Evolutionary conservation across 2,797 vertebrate genomes (phyloP), one percentile per base, ranked within the genome.

Genomic region (Phaenicophaeus curvirostris): DNA sequence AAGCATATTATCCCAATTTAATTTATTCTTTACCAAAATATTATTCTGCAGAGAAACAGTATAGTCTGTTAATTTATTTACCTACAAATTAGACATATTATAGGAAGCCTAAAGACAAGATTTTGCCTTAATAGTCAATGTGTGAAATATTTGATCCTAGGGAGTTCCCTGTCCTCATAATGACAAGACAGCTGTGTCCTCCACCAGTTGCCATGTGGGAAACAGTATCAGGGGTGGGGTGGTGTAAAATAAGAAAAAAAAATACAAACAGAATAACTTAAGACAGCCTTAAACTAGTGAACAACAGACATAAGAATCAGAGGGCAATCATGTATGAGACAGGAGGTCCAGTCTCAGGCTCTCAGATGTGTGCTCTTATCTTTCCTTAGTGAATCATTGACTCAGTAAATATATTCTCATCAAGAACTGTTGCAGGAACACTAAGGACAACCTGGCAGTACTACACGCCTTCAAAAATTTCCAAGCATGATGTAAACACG

Each of bases 121-220:
- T 20, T 55, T 65, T 68, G 39, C 48, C 37, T 58, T 42, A 69
- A 39, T 18, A 46, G 81, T 50, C 59, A 15, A 12, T 31, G 62
- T 89, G 90, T 81, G 85, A 95, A 95, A 68, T 81, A 31, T 54
- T 5, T 80, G 65, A 61, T 90, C 61, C 72, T 10, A 59, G 72
- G 59, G 86, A 61, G 25, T 71, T 55, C 39, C 79, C 12, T 85
- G 81, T 87, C 31, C 81, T 83, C 54, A 4, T 68, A 77, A 83
- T 85, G 90, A 91, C 54, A 85, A 85, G 91, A 75, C 93, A 96
- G 95, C 93, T 96, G 94, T 42, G 39, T 72, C 62, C 78, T 91
- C 48, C 46, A 39, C 20, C 33, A 59, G 62, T 63, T 87, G 77
- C 69, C 81, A 9, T 85, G 89, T 93, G 90, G 95, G 92, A 95